Percentiles rank a stretch among this genome's conserved stretches.
Conservation (phyloP, 2,113 vertebrate species). For the Daubentonia madagascariensis region DNA sequence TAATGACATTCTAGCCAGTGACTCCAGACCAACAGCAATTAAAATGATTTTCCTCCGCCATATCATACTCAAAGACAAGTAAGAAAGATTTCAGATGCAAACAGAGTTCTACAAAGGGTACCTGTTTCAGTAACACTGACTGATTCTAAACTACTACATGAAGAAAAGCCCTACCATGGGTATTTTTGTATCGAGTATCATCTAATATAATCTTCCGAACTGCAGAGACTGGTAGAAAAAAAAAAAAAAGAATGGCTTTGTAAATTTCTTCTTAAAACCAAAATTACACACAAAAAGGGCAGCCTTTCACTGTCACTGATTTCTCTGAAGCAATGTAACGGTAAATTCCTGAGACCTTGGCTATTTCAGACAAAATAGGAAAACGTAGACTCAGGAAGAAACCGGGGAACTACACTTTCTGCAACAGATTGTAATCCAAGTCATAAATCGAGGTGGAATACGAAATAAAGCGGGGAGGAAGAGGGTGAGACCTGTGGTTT, state of each 20-base stretch:
- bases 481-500: slow-evolving; percentile 37
- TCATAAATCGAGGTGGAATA: slow-evolving; percentile 52
- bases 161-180: background rate
- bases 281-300: slow-evolving; percentile 24
- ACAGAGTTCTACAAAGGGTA: background rate
- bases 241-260: background rate
- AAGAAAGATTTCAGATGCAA: background rate
- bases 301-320: slow-evolving; percentile 34
- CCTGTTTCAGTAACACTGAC: background rate
- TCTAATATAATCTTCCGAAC: background rate
- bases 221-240: background rate
- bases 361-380: slow-evolving; percentile 48
- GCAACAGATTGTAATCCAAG: slow-evolving; percentile 34
- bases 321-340: slow-evolving; percentile 18
- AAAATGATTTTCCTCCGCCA: background rate
- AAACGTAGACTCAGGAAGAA: slow-evolving; percentile 7
- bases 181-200: background rate
- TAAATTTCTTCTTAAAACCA: slow-evolving; percentile 39
- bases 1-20: background rate
- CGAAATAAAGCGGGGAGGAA: slow-evolving; percentile 25
- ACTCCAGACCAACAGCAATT: background rate
- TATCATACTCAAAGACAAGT: background rate
- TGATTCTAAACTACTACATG: background rate
- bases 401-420: slow-evolving; percentile 48
- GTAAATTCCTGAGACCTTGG: slow-evolving; percentile 57